These are phyloP conservation scores for Tricholaema leucomelas DNA, from an alignment of 2,113 vertebrate genomes.

Conservation along the genomic window DNA sequence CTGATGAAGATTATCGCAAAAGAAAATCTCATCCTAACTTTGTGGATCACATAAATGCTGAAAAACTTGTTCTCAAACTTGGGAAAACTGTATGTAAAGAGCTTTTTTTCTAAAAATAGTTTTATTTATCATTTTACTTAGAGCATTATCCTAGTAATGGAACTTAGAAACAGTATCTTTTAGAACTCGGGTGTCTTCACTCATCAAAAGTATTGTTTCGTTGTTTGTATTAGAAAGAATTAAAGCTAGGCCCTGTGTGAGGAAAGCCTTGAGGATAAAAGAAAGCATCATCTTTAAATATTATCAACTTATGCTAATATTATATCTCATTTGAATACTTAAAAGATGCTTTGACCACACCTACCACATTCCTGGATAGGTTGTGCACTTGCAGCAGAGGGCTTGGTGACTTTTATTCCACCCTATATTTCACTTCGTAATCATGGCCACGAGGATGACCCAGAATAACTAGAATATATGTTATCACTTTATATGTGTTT, in stretches of 20 bases:
- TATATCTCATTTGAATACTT: neutral
- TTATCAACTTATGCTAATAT: neutral
- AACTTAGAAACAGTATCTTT: neutral
- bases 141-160: neutral
- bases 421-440: neutral
- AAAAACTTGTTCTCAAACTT: slow-evolving; percentile 86
- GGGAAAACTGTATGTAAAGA: slow-evolving; percentile 85
- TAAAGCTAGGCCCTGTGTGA: neutral
- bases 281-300: neutral
- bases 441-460: neutral
- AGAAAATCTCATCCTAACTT: slow-evolving; percentile 88
- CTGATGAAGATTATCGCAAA: slow-evolving; percentile 84
- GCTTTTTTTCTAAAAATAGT: neutral
- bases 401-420: neutral
- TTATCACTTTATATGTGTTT: neutral
- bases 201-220: neutral
- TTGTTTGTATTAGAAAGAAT: neutral
- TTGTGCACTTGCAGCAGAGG: neutral
- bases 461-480: neutral
- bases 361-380: neutral
- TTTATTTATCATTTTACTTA: neutral
- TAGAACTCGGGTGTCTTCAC: neutral
- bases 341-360: neutral
- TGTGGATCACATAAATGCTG: slow-evolving; percentile 80
- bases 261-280: neutral